Evolutionary conservation across 2,113 vertebrate genomes (phyloP).

Genomic region (Puntigrus tetrazona): DNA sequence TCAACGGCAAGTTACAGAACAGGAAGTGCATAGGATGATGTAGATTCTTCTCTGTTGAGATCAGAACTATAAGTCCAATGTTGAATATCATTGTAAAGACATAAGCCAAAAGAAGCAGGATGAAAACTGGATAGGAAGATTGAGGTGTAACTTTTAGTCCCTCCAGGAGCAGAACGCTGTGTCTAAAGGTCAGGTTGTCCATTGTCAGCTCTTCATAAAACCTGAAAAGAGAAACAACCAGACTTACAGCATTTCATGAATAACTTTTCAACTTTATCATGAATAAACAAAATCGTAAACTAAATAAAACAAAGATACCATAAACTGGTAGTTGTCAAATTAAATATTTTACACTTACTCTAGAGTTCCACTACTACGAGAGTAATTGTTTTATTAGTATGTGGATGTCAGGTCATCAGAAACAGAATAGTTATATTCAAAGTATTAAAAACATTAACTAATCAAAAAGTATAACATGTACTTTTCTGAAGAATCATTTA

Average conservation of each 20-base stretch:
- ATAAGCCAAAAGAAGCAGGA: constrained; percentile 62
- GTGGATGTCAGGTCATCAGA: not conserved
- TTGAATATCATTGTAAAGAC: constrained; percentile 62
- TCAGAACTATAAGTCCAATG: constrained; percentile 57
- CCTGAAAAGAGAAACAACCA: not conserved
- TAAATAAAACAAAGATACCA: not conserved
- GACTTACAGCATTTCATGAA: not conserved
- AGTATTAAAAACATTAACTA: not conserved
- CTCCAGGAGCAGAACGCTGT: constrained; percentile 57
- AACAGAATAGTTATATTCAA: not conserved
- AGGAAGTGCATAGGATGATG: constrained; percentile 74
- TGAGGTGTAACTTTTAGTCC: constrained; percentile 56
- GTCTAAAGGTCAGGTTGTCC: constrained; percentile 58
- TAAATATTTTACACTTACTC: not conserved
- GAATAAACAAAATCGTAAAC: not conserved
- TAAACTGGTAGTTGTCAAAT: not conserved
- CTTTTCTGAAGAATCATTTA: not conserved
- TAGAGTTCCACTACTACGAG: not conserved
- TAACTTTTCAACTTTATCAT: not conserved
- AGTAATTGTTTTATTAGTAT: not conserved
- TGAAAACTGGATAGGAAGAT: constrained; percentile 42
- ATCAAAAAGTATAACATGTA: not conserved
- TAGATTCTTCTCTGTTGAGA: constrained; percentile 59
- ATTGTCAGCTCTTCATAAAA: constrained; percentile 43
- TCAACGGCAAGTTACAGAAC: constrained; percentile 68